These are phyloP conservation scores for Collichthys lucidus DNA, from an alignment of 2,113 vertebrate species.

Conservation along the genomic window DNA sequence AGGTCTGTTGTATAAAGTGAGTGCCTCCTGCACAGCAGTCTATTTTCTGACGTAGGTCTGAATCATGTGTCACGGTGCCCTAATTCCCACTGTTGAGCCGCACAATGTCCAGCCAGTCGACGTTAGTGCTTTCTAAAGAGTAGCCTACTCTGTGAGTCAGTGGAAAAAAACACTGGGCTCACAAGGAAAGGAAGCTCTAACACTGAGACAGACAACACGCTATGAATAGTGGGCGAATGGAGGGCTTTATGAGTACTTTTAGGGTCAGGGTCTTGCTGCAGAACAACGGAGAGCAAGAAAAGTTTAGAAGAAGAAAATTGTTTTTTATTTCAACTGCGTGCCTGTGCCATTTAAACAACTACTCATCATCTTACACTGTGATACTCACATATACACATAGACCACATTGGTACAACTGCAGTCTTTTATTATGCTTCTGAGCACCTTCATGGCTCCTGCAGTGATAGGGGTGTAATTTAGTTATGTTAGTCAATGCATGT, in stretches of 20 bases:
- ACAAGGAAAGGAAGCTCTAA: slow-evolving; percentile 13
- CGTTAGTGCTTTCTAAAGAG: slow-evolving; percentile 29
- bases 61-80: slow-evolving; percentile 49
- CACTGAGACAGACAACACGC: neutral
- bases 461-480: neutral
- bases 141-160: slow-evolving; percentile 51
- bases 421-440: slow-evolving; percentile 6
- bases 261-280: slow-evolving; percentile 3
- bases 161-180: neutral
- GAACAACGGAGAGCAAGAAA: slow-evolving; percentile 6
- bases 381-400: neutral
- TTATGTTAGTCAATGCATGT: neutral
- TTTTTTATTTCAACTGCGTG: neutral
- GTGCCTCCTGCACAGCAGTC: slow-evolving; percentile 13
- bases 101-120: slow-evolving; percentile 30
- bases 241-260: slow-evolving; percentile 26
- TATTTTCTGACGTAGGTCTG: slow-evolving; percentile 18
- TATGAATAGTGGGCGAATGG: neutral
- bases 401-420: neutral
- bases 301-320: neutral
- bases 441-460: neutral
- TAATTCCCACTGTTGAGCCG: slow-evolving; percentile 29
- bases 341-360: neutral
- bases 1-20: slow-evolving; percentile 33
- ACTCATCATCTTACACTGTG: neutral